These are phyloP conservation scores for Allygus modestus DNA, from an alignment of 2,888 invertebrate species.

Conservation along the genomic window DNA sequence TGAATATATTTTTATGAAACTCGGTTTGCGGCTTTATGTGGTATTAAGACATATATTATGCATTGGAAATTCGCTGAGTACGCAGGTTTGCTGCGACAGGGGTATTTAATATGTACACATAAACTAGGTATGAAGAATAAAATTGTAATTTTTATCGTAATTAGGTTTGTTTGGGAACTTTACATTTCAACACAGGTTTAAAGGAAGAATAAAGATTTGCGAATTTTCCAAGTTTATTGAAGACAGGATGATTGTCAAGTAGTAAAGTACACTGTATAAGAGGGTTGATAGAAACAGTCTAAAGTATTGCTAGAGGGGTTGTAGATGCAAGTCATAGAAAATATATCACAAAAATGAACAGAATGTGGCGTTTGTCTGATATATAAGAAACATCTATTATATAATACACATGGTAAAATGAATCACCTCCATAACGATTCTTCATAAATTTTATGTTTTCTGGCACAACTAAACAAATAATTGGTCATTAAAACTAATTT, in stretches of 20 bases:
- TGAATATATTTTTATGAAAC: no score
- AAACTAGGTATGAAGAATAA: no score
- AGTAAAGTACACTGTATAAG: conserved; percentile 47
- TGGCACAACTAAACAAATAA: not conserved
- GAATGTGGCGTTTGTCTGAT: not conserved
- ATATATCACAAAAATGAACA: conserved; percentile 5
- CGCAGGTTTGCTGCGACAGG: no score
- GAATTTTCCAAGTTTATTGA: conserved; percentile 42
- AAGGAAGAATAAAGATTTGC: no score
- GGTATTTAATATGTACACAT: no score
- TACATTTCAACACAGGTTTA: no score
- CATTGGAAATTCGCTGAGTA: no score
- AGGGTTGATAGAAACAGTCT: conserved; percentile 31
- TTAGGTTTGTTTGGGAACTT: no score
- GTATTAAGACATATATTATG: no score
- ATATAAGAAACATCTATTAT: not conserved
- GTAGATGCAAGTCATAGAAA: conserved; percentile 17
- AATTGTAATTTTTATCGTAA: no score
- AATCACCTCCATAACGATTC: not conserved
- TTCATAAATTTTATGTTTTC: not conserved
- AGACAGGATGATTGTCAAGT: conserved; percentile 49
- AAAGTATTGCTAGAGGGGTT: conserved; percentile 22
- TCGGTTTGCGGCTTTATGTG: no score
- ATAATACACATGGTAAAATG: not conserved
- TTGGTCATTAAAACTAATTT: no score